phyloP scores from a whole-genome alignment of 2,797 vertebrate species.

The Mastacembelus armatus region DNA sequence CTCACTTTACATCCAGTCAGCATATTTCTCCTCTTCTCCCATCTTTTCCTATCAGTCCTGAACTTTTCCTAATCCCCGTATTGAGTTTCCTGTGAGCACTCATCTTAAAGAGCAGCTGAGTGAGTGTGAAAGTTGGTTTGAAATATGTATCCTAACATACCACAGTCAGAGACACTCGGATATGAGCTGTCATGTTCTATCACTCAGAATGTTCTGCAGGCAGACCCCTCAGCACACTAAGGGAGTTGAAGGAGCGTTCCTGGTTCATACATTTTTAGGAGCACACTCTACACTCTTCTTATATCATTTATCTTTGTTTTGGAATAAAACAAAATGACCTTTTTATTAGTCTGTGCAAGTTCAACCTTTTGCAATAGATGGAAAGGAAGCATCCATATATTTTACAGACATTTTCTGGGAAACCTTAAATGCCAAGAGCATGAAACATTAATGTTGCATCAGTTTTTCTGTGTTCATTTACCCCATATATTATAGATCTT shows the following conservation, averaged over 20 bases:
- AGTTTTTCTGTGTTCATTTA: not conserved
- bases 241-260: constrained; percentile 44
- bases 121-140: constrained; percentile 54
- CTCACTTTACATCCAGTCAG: constrained; percentile 26
- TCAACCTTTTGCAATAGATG: not conserved
- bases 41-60: constrained; percentile 33
- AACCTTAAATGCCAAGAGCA: not conserved
- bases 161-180: constrained; percentile 38
- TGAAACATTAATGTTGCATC: not conserved
- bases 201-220: constrained; percentile 52
- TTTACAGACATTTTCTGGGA: not conserved
- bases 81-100: constrained; percentile 44
- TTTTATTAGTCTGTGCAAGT: constrained; percentile 15
- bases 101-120: constrained; percentile 35
- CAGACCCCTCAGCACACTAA: constrained; percentile 49
- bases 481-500: not conserved
- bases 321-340: constrained; percentile 33
- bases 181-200: constrained; percentile 70
- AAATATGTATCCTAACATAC: constrained; percentile 59
- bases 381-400: constrained; percentile 1
- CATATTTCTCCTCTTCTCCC: constrained; percentile 5
- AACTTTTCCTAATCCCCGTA: constrained; percentile 49
- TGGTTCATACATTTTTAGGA: constrained; percentile 54
- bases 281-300: constrained; percentile 15
- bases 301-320: constrained; percentile 34